Evolutionary conservation across 2,113 vertebrate species (phyloP), one percentile per base, ranked within the genome.

Genomic region (Solenodon paradoxus): DNA sequence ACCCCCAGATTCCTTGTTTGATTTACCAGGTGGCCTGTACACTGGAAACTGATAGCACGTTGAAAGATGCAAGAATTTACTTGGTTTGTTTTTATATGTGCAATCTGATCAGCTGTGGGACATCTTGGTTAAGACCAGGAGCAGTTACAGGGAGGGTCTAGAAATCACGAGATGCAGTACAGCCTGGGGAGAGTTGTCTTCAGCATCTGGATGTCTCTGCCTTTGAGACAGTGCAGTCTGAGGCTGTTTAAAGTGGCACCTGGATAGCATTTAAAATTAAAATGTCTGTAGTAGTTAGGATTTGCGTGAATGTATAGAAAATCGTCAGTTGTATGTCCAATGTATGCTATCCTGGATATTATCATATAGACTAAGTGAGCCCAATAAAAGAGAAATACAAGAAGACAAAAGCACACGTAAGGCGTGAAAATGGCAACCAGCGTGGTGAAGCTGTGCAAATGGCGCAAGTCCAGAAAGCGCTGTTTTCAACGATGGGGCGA

Each of bases 21-120:
- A 17, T 38, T 78, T 85, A 71, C 35, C 8, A 77, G 24, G 45
- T 91, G 15, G 13, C 81, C 51, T 63, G 42, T 88, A 38, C 75
- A 94, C 19, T 32, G 88, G 79, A 72, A 72, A 61, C 35, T 85
- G 35, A 66, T 55, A 84, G 81, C 20, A 82, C 51, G 68, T 35
- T 88, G 64, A 90, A 95, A 94, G 85, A 94, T 72, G 55, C 81
- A 85, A 82, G 88, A n/a, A n/a, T n/a, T n/a, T 85, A 77, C 42
- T 72, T 53, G 11, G 5, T 72, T 96, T 91, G 61, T 69, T 79
- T 97, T 87, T 90, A 11, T n/a, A 74, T 15, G 0, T 64, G 47
- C n/a, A 84, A 63, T 80, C 35, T 80, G 90, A 96, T 45, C 75
- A 75, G 32, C 51, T 77, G 16, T 94, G 84, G 32, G 71, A 83